Conservation (phyloP, 2,888 invertebrate species). For the Eulithis prunata region DNA sequence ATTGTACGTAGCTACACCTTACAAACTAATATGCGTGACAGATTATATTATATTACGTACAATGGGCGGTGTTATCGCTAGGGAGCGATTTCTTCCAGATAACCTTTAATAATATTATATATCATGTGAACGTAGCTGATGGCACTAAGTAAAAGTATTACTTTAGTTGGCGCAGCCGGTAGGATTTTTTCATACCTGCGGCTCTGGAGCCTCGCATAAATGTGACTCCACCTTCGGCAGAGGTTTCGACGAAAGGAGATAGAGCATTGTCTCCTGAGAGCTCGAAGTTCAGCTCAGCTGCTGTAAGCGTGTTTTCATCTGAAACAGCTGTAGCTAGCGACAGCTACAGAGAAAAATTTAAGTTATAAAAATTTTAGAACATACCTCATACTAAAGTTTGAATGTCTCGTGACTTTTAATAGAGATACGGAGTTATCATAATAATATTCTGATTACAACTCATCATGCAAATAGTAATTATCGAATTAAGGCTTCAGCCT, state of each 20-base stretch:
- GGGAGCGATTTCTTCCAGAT: too few species aligned
- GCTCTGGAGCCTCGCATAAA: constrained; percentile 79
- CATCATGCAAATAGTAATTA: constrained; percentile 15
- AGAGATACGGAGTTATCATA: not conserved
- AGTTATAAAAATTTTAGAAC: not conserved
- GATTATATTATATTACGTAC: too few species aligned
- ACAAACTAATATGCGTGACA: too few species aligned
- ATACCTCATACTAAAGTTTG: too few species aligned
- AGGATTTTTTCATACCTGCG: constrained; percentile 49
- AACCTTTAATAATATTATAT: too few species aligned
- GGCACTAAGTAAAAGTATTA: not conserved
- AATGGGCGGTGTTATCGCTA: too few species aligned
- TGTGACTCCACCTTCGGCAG: constrained; percentile 69
- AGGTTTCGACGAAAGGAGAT: constrained; percentile 71
- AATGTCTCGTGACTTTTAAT: too few species aligned
- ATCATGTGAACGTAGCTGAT: too few species aligned
- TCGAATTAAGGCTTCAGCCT: constrained; percentile 19
- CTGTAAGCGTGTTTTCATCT: constrained; percentile 73
- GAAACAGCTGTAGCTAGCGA: constrained; percentile 82
- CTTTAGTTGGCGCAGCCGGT: not conserved
- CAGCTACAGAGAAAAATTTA: constrained; percentile 62
- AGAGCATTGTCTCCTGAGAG: constrained; percentile 70
- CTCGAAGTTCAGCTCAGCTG: constrained; percentile 74
- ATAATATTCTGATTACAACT: not conserved
- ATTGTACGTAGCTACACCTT: too few species aligned